phyloP scores from a whole-genome alignment of 2,888 invertebrate species.

The Lymantria monacha region DNA sequence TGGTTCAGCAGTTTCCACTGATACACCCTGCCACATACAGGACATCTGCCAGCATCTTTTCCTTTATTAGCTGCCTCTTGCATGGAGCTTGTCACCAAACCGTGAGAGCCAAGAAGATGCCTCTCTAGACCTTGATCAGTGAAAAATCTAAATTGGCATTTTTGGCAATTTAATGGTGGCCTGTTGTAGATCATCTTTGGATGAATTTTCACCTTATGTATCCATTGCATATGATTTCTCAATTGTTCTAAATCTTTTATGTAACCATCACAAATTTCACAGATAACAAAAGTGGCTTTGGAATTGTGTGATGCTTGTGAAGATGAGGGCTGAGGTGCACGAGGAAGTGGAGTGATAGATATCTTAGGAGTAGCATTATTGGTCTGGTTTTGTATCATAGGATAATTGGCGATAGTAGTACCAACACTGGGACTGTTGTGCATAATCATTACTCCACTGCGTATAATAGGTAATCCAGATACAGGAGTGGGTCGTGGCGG shows the following conservation, averaged over 20 bases:
- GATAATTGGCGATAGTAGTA: constrained; percentile 70
- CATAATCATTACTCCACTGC: constrained; percentile 86
- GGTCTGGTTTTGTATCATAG: constrained; percentile 62
- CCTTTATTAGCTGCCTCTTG: constrained; percentile 97
- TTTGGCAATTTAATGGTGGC: constrained; percentile 97
- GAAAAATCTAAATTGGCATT: constrained; percentile 97
- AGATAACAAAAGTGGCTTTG: constrained; percentile 96
- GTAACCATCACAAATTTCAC: constrained; percentile 98
- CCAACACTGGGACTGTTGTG: constrained; percentile 77
- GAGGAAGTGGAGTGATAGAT: constrained; percentile 94
- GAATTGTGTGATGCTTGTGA: constrained; percentile 63
- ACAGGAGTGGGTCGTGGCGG: constrained; percentile 59
- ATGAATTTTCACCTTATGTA: constrained; percentile 98
- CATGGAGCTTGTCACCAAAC: constrained; percentile 97
- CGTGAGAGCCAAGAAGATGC: constrained; percentile 96
- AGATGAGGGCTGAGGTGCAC: constrained; percentile 81
- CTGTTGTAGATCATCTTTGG: constrained; percentile 97
- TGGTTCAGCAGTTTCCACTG: constrained; percentile 94
- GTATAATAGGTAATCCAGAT: constrained; percentile 73
- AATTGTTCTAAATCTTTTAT: constrained; percentile 97
- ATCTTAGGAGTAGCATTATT: constrained; percentile 91
- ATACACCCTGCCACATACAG: constrained; percentile 94
- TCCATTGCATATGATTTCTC: constrained; percentile 98
- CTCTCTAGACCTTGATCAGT: constrained; percentile 98
- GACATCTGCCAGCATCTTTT: constrained; percentile 96